Conservation (phyloP, 2,888 invertebrate genomes). For the Machimus rusticus region DNA sequence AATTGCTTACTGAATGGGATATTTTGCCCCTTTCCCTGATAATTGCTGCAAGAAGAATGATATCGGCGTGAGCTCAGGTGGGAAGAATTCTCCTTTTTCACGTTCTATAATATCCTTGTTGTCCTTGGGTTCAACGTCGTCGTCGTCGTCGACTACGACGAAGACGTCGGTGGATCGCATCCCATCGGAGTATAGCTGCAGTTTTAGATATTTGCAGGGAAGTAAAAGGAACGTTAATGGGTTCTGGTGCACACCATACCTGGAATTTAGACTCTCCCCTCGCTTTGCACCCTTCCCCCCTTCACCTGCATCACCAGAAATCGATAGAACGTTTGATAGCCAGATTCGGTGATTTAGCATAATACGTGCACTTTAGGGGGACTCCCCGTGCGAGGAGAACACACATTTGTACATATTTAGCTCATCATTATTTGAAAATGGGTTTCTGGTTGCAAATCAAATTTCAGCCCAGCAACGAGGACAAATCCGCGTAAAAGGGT, state of each 20-base stretch:
- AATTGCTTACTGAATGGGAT: slow-evolving; percentile 33
- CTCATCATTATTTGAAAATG: not conserved
- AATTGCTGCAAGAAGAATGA: slow-evolving; percentile 26
- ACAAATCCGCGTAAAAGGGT: slow-evolving; percentile 7
- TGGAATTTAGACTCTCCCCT: not conserved
- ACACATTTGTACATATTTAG: not conserved
- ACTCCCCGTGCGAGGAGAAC: not conserved
- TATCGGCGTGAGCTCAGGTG: slow-evolving; percentile 8
- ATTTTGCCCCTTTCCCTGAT: slow-evolving; percentile 22
- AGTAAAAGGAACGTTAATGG: slow-evolving; percentile 7
- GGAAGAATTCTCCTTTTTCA: slow-evolving; percentile 6
- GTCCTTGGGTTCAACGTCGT: not conserved
- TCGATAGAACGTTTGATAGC: not conserved
- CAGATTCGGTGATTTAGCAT: slow-evolving; percentile 5
- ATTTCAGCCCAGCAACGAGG: not conserved
- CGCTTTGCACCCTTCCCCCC: not conserved
- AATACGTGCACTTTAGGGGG: not conserved
- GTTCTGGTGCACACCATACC: not conserved
- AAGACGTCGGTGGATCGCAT: not conserved
- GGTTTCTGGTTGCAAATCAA: slow-evolving; percentile 27
- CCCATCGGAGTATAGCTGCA: not conserved
- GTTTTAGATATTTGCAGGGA: not conserved
- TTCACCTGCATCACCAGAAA: not conserved
- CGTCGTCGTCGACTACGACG: not conserved
- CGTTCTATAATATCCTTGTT: slow-evolving; percentile 6